Conservation (phyloP, 2,797 vertebrate genomes). For the Melanotaenia maccullochi region DNA sequence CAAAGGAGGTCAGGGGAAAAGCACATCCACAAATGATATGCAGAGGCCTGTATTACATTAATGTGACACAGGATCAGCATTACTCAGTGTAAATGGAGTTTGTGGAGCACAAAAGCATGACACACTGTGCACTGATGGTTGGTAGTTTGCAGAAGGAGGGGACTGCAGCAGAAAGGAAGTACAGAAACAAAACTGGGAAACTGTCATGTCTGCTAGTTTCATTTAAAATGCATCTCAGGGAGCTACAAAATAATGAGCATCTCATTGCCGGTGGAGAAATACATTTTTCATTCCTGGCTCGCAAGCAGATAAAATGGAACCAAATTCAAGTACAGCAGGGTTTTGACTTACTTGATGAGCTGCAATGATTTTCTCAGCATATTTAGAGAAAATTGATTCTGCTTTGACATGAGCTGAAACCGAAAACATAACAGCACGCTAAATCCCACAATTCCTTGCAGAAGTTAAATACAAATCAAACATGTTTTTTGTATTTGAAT, state of each 20-base stretch:
- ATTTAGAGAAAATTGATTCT: neutral
- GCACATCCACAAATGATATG: slow-evolving; percentile 19
- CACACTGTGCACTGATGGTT: slow-evolving; percentile 2
- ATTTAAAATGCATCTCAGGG: slow-evolving; percentile 11
- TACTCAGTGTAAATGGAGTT: slow-evolving; percentile 47
- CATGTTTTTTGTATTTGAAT: neutral
- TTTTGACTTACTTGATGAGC: neutral
- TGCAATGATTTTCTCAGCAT: neutral
- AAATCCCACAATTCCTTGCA: neutral
- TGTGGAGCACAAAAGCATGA: slow-evolving; percentile 57
- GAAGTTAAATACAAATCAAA: neutral
- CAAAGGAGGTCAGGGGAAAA: neutral
- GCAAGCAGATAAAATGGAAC: neutral
- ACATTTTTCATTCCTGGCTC: neutral
- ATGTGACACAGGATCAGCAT: slow-evolving; percentile 20
- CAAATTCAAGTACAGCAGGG: neutral
- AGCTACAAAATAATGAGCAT: slow-evolving; percentile 13
- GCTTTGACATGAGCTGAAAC: neutral
- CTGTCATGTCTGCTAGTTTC: slow-evolving; percentile 1
- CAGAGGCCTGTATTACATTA: slow-evolving; percentile 22
- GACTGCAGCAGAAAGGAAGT: neutral
- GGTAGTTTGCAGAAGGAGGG: slow-evolving; percentile 3
- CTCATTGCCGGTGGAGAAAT: neutral
- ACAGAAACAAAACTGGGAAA: neutral
- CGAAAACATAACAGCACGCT: neutral